phyloP scores from a whole-genome alignment of 2,888 invertebrate species.

The Coecobrya sp. region DNA sequence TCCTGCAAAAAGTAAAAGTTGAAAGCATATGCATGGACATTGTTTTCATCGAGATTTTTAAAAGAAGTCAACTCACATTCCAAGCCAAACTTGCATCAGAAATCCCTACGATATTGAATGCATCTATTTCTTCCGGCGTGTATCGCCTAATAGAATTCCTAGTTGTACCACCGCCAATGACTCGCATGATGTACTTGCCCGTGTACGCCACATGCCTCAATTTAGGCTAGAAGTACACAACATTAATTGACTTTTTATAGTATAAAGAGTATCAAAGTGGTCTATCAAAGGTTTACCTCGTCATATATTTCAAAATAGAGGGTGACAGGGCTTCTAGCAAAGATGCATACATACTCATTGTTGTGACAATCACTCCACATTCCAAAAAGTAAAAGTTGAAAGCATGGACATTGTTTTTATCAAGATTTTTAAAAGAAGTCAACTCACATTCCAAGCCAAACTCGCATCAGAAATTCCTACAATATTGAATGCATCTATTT shows the following conservation, averaged over 20 bases:
- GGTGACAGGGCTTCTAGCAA: constrained; percentile 64
- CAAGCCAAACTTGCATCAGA: constrained; percentile 85
- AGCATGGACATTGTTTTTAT: too few species aligned
- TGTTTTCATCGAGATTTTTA: not conserved
- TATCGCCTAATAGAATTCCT: constrained; percentile 65
- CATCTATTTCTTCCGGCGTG: constrained; percentile 75
- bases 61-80: constrained; percentile 64
- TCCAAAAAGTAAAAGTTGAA: too few species aligned
- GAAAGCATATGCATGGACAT: not conserved
- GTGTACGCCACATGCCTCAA: constrained; percentile 76
- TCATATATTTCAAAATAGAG: constrained; percentile 82
- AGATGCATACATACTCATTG: constrained; percentile 80
- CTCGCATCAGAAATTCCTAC: constrained; percentile 84
- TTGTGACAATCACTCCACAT: constrained; percentile 67
- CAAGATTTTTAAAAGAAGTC: not conserved
- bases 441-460: constrained; percentile 83
- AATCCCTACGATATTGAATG: constrained; percentile 83
- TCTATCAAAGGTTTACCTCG: too few species aligned
- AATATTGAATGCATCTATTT: constrained; percentile 83
- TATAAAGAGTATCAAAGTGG: too few species aligned
- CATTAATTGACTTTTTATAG: too few species aligned
- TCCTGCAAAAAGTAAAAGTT: constrained; percentile 65
- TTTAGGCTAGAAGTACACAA: too few species aligned
- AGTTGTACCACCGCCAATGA: constrained; percentile 79
- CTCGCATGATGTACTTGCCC: constrained; percentile 81